phyloP scores from a whole-genome alignment of 1,140 invertebrate genomes.

The Lordiphosa collinella region DNA sequence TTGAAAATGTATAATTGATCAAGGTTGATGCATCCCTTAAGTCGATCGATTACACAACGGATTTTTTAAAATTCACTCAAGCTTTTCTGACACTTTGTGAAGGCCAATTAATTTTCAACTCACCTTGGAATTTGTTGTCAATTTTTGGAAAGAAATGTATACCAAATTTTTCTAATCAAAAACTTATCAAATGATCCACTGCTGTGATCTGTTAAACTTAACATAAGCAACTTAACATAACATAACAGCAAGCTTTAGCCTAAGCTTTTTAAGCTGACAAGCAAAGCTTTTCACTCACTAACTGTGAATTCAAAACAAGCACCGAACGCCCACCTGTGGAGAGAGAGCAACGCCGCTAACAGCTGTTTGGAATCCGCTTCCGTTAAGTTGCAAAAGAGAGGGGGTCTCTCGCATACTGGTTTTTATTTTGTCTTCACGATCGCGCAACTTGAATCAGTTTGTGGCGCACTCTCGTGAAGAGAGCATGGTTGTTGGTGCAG shows the following conservation, averaged over 20 bases:
- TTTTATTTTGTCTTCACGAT: slow-evolving; percentile 21
- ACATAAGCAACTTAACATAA: too few relatives aligned
- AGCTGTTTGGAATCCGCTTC: slow-evolving; percentile 3
- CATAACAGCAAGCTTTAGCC: background rate
- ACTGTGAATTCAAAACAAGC: background rate
- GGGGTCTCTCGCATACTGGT: slow-evolving; percentile 1
- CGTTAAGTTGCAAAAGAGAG: background rate
- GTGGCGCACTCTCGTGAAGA: slow-evolving; percentile 27
- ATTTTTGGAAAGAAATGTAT: too few relatives aligned
- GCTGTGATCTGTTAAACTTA: background rate
- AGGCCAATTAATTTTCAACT: too few relatives aligned
- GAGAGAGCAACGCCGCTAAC: background rate
- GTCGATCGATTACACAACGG: too few relatives aligned
- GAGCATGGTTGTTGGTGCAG: slow-evolving; percentile 1
- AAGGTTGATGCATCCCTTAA: too few relatives aligned
- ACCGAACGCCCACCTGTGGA: background rate
- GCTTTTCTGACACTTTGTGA: too few relatives aligned
- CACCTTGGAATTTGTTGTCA: too few relatives aligned
- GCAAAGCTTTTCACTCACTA: too few relatives aligned
- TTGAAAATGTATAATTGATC: too few relatives aligned
- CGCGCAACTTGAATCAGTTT: slow-evolving; percentile 37
- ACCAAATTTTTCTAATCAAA: too few relatives aligned
- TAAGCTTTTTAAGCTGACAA: background rate
- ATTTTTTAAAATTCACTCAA: too few relatives aligned
- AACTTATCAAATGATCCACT: background rate